Evolutionary conservation across 2,888 invertebrate species (phyloP).

Genomic region (Netelia virgata): DNA sequence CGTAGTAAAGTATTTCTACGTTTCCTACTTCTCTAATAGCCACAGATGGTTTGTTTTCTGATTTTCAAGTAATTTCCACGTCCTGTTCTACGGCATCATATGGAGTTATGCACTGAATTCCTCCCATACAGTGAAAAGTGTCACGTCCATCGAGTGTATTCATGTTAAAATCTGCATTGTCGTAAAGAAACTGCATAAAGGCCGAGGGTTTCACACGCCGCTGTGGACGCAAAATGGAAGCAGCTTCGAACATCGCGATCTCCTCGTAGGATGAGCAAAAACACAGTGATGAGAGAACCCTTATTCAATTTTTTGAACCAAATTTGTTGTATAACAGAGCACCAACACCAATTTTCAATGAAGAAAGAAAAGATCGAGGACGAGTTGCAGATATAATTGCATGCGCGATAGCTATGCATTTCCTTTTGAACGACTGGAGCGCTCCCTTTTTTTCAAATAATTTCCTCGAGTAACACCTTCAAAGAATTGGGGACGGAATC

Average conservation of each 20-base stretch:
- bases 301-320: constrained; percentile 57
- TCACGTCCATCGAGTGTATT: constrained; percentile 36
- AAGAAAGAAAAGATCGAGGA: constrained; percentile 78
- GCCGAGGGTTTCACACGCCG: constrained; percentile 14
- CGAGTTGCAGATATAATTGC: constrained; percentile 73
- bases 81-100: constrained; percentile 17
- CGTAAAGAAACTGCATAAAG: constrained; percentile 34
- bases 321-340: constrained; percentile 61
- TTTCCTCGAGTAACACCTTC: too few species aligned
- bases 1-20: constrained; percentile 1
- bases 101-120: constrained; percentile 45
- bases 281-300: constrained; percentile 30
- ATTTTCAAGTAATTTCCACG: constrained; percentile 19
- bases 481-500: constrained; percentile 45
- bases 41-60: constrained; percentile 34
- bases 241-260: constrained; percentile 21
- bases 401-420: too few species aligned
- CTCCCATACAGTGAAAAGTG: constrained; percentile 41
- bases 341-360: constrained; percentile 59
- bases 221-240: constrained; percentile 47
- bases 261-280: constrained; percentile 40
- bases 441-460: too few species aligned
- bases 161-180: constrained; percentile 39
- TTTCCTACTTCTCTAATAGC: background rate
- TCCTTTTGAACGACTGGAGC: too few species aligned